Percentiles rank a stretch among this genome's conserved stretches.
phyloP scores from a whole-genome alignment of 1,140 invertebrate species.

The Macrosteles quadrilineatus region DNA sequence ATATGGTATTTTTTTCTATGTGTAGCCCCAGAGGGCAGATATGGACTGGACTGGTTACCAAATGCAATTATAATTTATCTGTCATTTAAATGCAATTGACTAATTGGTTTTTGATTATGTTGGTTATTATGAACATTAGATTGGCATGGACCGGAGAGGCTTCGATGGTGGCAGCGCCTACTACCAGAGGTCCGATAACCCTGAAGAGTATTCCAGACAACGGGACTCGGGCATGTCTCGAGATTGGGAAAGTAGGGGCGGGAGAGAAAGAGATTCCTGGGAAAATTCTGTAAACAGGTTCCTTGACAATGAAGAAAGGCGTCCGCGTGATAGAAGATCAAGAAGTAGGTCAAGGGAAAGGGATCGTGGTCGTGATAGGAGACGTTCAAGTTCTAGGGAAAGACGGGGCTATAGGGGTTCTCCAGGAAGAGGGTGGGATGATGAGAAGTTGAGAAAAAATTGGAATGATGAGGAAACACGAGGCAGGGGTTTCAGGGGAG shows the following conservation, averaged over 20 bases:
- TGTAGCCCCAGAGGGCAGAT: conserved; percentile 25
- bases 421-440: conserved; percentile 28
- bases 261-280: conserved; percentile 36
- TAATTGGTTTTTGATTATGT: conserved; percentile 39
- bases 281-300: conserved; percentile 44
- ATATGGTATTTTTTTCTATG: not conserved
- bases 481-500: not conserved
- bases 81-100: conserved; percentile 19
- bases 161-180: conserved; percentile 31
- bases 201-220: conserved; percentile 46
- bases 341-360: conserved; percentile 49
- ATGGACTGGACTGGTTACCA: not conserved
- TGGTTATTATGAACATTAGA: conserved; percentile 38
- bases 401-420: conserved; percentile 31
- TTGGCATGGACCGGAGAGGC: conserved; percentile 35
- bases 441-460: conserved; percentile 45
- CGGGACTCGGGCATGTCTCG: not conserved
- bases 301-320: conserved; percentile 48
- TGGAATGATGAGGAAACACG: conserved; percentile 42
- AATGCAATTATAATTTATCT: conserved; percentile 2
- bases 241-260: conserved; percentile 36
- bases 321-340: conserved; percentile 49
- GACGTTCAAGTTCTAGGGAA: conserved; percentile 38
- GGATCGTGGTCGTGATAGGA: conserved; percentile 46
- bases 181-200: conserved; percentile 33